These are phyloP conservation scores for Austrolebias charrua DNA, from an alignment of 2,797 vertebrate species.

Conservation along the genomic window DNA sequence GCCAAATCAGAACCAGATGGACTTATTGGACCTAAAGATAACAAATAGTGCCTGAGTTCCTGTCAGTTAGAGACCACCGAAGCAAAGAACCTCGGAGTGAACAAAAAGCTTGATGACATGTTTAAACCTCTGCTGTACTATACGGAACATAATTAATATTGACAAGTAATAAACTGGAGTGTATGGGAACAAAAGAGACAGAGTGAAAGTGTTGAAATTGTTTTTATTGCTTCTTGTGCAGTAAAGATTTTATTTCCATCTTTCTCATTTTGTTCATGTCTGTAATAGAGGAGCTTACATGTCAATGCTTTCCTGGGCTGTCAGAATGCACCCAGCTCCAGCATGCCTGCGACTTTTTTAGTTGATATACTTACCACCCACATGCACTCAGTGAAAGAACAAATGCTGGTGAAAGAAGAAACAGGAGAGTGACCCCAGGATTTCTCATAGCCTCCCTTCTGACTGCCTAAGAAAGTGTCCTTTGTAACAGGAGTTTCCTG, in stretches of 20 bases:
- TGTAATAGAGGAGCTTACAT: constrained; percentile 4
- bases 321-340: constrained; percentile 82
- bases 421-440: constrained; percentile 53
- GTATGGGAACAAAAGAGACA: constrained; percentile 8
- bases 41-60: constrained; percentile 90
- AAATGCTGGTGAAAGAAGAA: constrained; percentile 24
- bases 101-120: constrained; percentile 59
- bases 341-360: constrained; percentile 82
- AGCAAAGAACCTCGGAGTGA: constrained; percentile 77
- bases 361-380: constrained; percentile 79
- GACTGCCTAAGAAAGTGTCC: constrained; percentile 72
- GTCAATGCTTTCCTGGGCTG: constrained; percentile 80
- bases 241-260: constrained; percentile 6
- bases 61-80: constrained; percentile 88
- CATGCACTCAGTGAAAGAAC: constrained; percentile 28
- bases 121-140: constrained; percentile 46
- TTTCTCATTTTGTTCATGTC: no score
- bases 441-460: constrained; percentile 60
- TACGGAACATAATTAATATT: constrained; percentile 42
- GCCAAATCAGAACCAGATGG: constrained; percentile 99
- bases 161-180: constrained; percentile 27
- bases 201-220: constrained; percentile 19
- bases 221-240: constrained; percentile 12
- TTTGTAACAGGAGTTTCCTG: constrained; percentile 85
- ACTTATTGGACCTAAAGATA: constrained; percentile 94